These are phyloP conservation scores for Sebastes glaucus DNA, from an alignment of 2,797 vertebrate species.

Conservation along the genomic window DNA sequence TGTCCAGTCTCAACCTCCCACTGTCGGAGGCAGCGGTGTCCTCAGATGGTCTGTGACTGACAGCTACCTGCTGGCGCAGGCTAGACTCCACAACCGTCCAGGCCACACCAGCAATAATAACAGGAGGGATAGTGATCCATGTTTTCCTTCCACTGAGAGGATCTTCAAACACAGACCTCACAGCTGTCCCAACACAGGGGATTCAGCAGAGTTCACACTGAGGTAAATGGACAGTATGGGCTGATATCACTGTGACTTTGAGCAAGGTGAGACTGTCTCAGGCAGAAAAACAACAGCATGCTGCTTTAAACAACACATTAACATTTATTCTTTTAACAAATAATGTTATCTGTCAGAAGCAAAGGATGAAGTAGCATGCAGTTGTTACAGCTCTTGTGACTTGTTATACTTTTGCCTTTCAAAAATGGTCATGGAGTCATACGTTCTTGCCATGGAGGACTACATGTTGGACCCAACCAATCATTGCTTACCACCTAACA, in stretches of 20 bases:
- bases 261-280: neutral
- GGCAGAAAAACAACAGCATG: neutral
- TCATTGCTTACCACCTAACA: too few relatives aligned
- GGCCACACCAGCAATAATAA: constrained; percentile 55
- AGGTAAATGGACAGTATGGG: constrained; percentile 22
- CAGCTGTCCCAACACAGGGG: constrained; percentile 70
- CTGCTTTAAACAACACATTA: neutral
- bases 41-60: constrained; percentile 54
- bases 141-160: constrained; percentile 61
- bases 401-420: too few relatives aligned
- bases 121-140: constrained; percentile 56
- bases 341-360: neutral
- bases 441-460: too few relatives aligned
- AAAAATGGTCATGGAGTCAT: too few relatives aligned
- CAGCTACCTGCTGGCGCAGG: constrained; percentile 53
- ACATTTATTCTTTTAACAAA: neutral
- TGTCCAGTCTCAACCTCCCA: neutral
- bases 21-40: constrained; percentile 10
- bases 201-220: constrained; percentile 27
- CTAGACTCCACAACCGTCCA: constrained; percentile 24
- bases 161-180: constrained; percentile 52
- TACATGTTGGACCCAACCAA: too few relatives aligned
- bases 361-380: neutral
- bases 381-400: neutral
- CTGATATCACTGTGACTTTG: constrained; percentile 1